Evolutionary conservation across 2,888 invertebrate species (phyloP).

Genomic region (Hecatera dysodea): DNA sequence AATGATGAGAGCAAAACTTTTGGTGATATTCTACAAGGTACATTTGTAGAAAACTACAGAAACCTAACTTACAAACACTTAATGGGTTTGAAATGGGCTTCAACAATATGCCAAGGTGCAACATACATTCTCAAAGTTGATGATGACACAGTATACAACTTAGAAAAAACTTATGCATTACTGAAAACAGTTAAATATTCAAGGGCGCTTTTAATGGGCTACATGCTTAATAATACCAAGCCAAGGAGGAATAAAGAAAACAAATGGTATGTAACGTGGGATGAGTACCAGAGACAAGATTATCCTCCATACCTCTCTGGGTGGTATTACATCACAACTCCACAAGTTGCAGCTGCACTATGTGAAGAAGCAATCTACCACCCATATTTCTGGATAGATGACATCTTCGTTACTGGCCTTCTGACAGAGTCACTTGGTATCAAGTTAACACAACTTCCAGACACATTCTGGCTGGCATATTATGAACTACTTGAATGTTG

Average conservation of each 20-base stretch:
- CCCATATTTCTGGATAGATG: constrained; percentile 98
- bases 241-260: constrained; percentile 93
- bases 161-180: constrained; percentile 86
- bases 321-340: constrained; percentile 95
- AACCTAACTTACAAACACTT: constrained; percentile 96
- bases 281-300: constrained; percentile 91
- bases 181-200: constrained; percentile 67
- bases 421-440: constrained; percentile 91
- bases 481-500: constrained; percentile 94
- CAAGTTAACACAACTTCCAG: constrained; percentile 90
- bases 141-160: constrained; percentile 91
- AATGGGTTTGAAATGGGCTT: constrained; percentile 95
- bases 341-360: constrained; percentile 91
- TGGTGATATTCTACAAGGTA: constrained; percentile 94
- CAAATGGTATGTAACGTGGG: constrained; percentile 95
- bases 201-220: constrained; percentile 91
- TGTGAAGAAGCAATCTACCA: constrained; percentile 88
- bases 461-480: constrained; percentile 91
- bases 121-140: constrained; percentile 79
- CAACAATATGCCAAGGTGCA: constrained; percentile 90
- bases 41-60: constrained; percentile 94
- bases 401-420: constrained; percentile 96
- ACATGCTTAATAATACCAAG: constrained; percentile 91
- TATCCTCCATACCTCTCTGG: constrained; percentile 96
- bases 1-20: constrained; percentile 92